Evolutionary conservation across 2,888 invertebrate genomes (phyloP).

Genomic region (Galeruca laticollis): DNA sequence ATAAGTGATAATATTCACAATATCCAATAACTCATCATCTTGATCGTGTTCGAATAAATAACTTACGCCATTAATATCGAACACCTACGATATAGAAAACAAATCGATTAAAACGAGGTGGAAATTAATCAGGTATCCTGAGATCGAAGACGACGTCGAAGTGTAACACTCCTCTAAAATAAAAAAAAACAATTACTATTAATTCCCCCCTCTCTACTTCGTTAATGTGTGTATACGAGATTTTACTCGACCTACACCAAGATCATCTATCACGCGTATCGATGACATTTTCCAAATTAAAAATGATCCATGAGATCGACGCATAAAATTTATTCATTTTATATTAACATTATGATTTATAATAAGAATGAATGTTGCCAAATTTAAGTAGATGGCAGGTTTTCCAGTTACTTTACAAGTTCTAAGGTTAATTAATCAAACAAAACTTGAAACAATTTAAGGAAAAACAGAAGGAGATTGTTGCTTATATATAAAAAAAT

Average conservation of each 20-base stretch:
- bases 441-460: too few species aligned
- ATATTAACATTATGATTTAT: too few species aligned
- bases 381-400: too few species aligned
- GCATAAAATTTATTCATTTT: not conserved
- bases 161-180: constrained; percentile 65
- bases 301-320: constrained; percentile 61
- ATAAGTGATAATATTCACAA: constrained; percentile 9
- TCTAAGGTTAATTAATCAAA: too few species aligned
- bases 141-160: constrained; percentile 43
- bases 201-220: constrained; percentile 56
- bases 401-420: too few species aligned
- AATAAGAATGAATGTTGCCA: too few species aligned
- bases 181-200: constrained; percentile 62
- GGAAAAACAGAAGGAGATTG: too few species aligned
- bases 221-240: constrained; percentile 54
- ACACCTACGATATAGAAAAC: constrained; percentile 64
- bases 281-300: constrained; percentile 69
- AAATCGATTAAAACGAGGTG: constrained; percentile 65
- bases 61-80: constrained; percentile 61
- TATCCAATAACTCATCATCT: constrained; percentile 21
- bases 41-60: constrained; percentile 45
- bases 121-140: constrained; percentile 63
- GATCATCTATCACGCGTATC: constrained; percentile 68
- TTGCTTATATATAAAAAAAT: too few species aligned
- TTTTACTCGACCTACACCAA: constrained; percentile 64